phyloP scores from a whole-genome alignment of 2,888 invertebrate species.

The Cancer borealis region DNA sequence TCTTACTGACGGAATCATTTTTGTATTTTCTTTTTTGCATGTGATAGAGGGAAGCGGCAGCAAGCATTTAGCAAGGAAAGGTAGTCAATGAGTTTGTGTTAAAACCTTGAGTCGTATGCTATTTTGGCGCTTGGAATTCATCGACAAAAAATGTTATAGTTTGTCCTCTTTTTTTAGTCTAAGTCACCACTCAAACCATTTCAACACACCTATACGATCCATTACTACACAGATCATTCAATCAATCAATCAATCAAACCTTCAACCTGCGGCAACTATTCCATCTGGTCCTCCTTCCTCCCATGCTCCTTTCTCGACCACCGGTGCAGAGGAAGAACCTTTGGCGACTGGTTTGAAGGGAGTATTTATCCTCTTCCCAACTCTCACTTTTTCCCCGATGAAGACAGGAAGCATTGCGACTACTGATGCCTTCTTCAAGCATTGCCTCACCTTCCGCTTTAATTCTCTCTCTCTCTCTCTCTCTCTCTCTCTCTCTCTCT shows the following conservation, averaged over 20 bases:
- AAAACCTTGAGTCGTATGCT: not conserved
- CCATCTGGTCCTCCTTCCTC: not conserved
- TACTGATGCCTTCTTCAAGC: not conserved
- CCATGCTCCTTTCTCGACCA: not conserved
- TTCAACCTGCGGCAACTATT: not conserved
- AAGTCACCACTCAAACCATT: not conserved
- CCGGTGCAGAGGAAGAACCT: not conserved
- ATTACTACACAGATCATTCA: too few relatives aligned
- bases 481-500: slow-evolving; percentile 38
- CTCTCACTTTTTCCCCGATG: not conserved
- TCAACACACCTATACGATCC: not conserved
- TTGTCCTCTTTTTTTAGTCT: not conserved
- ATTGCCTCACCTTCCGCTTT: not conserved
- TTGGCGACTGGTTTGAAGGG: not conserved
- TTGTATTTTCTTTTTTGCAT: not conserved
- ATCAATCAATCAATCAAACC: too few relatives aligned
- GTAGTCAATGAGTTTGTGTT: not conserved
- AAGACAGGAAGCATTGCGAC: not conserved
- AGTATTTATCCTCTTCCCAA: not conserved
- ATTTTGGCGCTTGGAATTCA: not conserved
- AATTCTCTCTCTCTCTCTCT: not conserved
- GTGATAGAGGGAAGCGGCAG: not conserved
- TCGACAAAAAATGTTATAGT: not conserved
- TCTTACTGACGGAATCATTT: not conserved
- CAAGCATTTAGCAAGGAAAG: not conserved